phyloP scores from a whole-genome alignment of 2,888 invertebrate species.

The Drosophila formosana region DNA sequence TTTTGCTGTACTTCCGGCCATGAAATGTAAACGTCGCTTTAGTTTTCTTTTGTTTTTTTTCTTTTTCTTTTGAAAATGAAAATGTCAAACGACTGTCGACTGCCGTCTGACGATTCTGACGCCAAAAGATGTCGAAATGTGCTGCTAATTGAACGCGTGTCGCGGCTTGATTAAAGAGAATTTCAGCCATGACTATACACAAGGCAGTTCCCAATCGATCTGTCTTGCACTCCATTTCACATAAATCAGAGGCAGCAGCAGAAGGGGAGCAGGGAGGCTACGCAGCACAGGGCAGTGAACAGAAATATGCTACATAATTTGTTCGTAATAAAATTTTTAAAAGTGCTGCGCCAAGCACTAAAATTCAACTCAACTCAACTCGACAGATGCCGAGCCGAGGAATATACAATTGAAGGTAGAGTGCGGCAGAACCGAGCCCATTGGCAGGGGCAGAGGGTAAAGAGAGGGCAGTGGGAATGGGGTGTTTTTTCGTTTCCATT shows the following conservation, averaged over 20 bases:
- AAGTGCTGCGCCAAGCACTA: slow-evolving; percentile 68
- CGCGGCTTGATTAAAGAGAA: slow-evolving; percentile 39
- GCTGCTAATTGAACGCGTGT: slow-evolving; percentile 66
- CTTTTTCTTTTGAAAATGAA: slow-evolving; percentile 42
- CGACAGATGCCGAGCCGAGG: slow-evolving; percentile 39
- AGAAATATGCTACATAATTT: slow-evolving; percentile 76
- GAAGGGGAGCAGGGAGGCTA: too few relatives aligned
- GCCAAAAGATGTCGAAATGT: slow-evolving; percentile 31
- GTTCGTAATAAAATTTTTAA: slow-evolving; percentile 67
- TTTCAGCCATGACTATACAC: neutral
- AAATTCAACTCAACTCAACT: slow-evolving; percentile 36
- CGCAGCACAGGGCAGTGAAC: slow-evolving; percentile 20
- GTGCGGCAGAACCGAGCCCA: neutral
- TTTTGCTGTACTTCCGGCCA: slow-evolving; percentile 64
- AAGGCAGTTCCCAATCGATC: slow-evolving; percentile 45
- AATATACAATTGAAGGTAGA: slow-evolving; percentile 25
- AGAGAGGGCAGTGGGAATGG: slow-evolving; percentile 1
- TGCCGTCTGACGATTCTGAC: slow-evolving; percentile 16
- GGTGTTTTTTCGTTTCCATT: slow-evolving; percentile 63
- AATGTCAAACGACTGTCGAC: slow-evolving; percentile 51
- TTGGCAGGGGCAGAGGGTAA: neutral
- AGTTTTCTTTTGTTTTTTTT: slow-evolving; percentile 31
- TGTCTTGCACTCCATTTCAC: slow-evolving; percentile 35
- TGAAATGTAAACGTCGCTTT: slow-evolving; percentile 71
- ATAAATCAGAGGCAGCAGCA: slow-evolving; percentile 56